Conservation (phyloP, 2,797 vertebrate species). For the Phoebastria nigripes region DNA sequence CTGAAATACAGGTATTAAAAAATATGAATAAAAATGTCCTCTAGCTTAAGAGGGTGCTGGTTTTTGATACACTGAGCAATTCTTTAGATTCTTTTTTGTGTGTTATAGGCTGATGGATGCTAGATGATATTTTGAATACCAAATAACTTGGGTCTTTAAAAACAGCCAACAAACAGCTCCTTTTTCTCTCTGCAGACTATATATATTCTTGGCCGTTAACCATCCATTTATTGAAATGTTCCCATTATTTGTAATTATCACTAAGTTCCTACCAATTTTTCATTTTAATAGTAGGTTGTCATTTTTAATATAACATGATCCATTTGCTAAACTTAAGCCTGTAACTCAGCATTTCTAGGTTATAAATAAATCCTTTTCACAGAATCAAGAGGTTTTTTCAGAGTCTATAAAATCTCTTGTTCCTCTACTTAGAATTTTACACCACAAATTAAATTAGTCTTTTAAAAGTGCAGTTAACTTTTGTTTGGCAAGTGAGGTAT, state of each 20-base stretch:
- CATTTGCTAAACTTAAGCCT: conserved; percentile 49
- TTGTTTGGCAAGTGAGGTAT: not conserved
- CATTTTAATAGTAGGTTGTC: conserved; percentile 64
- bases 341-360: not conserved
- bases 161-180: conserved; percentile 27
- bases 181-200: conserved; percentile 46
- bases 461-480: conserved; percentile 1
- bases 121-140: conserved; percentile 44
- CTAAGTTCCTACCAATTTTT: conserved; percentile 58
- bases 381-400: not conserved
- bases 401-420: conserved; percentile 8
- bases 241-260: conserved; percentile 64
- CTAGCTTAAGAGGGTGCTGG: not conserved
- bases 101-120: not conserved
- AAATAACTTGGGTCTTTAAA: conserved; percentile 42
- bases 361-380: conserved; percentile 60
- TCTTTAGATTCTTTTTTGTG: not conserved
- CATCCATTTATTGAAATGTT: conserved; percentile 51
- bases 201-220: conserved; percentile 59
- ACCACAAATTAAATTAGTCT: conserved; percentile 10
- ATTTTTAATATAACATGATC: conserved; percentile 59
- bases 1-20: not conserved
- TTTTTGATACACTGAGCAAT: not conserved
- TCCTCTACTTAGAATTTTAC: conserved; percentile 1
- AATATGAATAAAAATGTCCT: not conserved